Conservation (phyloP, 2,113 vertebrate genomes). For the Proterorhinus semilunaris region DNA sequence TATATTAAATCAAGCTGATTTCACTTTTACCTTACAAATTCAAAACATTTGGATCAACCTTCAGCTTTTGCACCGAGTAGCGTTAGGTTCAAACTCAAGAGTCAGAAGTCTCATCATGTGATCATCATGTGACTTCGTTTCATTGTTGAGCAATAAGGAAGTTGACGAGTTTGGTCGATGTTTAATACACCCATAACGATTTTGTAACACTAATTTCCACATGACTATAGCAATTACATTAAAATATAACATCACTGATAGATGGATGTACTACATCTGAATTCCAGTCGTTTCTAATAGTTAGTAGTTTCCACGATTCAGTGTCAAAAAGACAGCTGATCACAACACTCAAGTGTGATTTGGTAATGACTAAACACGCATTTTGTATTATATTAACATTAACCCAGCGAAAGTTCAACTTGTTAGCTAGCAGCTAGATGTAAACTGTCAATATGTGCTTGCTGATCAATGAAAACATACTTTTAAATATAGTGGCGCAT, state of each 20-base stretch:
- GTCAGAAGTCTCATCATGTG: constrained; percentile 63
- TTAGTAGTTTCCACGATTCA: too few relatives aligned
- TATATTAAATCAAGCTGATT: too few relatives aligned
- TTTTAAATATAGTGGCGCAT: too few relatives aligned
- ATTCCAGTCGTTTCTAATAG: too few relatives aligned
- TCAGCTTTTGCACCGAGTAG: background rate
- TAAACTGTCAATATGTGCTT: rapidly evolving
- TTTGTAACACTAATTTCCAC: background rate
- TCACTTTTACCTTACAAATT: too few relatives aligned
- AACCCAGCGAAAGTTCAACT: background rate
- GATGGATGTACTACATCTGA: background rate
- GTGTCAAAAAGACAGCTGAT: too few relatives aligned
- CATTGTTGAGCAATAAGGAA: constrained; percentile 60
- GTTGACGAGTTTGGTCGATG: constrained; percentile 37
- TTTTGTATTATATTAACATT: too few relatives aligned
- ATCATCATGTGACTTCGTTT: constrained; percentile 67
- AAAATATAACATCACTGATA: background rate
- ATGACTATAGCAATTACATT: background rate
- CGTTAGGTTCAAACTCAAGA: constrained; percentile 2
- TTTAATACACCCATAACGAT: background rate
- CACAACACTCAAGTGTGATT: too few relatives aligned
- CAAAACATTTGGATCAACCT: background rate
- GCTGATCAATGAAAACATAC: too few relatives aligned
- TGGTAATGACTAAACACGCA: too few relatives aligned
- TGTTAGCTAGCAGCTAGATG: background rate